These are phyloP conservation scores for Muschampia staudingeri DNA, from an alignment of 2,888 invertebrate species.

Conservation along the genomic window DNA sequence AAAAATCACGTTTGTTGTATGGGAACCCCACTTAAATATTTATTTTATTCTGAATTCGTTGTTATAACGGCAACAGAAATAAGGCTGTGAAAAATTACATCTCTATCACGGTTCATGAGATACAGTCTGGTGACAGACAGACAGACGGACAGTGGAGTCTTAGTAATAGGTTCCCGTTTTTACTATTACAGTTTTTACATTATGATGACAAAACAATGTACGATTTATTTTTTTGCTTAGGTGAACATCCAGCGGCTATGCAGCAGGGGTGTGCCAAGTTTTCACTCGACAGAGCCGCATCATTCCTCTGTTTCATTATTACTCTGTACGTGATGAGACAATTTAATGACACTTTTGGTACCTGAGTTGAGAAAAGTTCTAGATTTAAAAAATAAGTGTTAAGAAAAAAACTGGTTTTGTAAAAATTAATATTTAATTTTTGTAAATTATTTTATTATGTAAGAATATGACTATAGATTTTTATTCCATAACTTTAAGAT, in stretches of 20 bases:
- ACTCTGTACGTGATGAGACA: conserved; percentile 73
- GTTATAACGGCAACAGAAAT: too few species aligned
- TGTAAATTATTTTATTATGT: too few species aligned
- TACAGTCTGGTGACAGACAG: too few species aligned
- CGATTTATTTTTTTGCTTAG: conserved; percentile 69
- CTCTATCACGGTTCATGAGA: too few species aligned
- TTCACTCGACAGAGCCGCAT: conserved; percentile 79
- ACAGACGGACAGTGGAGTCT: too few species aligned
- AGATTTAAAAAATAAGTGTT: background rate
- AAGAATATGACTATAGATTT: too few species aligned
- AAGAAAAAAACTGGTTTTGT: background rate
- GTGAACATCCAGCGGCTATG: conserved; percentile 89
- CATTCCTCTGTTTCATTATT: conserved; percentile 77
- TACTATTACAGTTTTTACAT: too few species aligned
- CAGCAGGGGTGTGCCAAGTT: conserved; percentile 88
- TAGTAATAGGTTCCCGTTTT: too few species aligned
- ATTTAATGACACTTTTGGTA: conserved; percentile 73
- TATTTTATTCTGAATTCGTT: too few species aligned
- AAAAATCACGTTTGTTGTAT: too few species aligned
- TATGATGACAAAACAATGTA: background rate
- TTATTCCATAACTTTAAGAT: background rate
- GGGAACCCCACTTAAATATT: too few species aligned
- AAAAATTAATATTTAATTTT: background rate
- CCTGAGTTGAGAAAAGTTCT: conserved; percentile 73
- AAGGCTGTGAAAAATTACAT: too few species aligned